phyloP scores from a whole-genome alignment of 1,140 invertebrate species.

The Hypothenemus hampei region DNA sequence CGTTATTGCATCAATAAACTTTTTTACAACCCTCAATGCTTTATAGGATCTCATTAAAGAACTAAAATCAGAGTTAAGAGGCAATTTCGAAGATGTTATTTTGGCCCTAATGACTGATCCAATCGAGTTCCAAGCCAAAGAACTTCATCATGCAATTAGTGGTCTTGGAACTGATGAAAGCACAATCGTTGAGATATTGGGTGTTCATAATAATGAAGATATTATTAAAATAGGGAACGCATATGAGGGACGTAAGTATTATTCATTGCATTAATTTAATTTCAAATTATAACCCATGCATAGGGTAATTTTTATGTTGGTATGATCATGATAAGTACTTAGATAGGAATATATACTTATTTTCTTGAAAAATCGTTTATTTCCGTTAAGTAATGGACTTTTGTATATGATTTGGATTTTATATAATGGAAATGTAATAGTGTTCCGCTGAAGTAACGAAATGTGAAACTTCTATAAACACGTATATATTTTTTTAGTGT shows the following conservation, averaged over 20 bases:
- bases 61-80: constrained; percentile 84
- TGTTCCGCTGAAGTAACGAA: too few relatives aligned
- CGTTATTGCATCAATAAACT: neutral
- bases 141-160: constrained; percentile 80
- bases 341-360: too few relatives aligned
- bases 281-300: too few relatives aligned
- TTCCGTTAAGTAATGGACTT: too few relatives aligned
- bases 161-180: constrained; percentile 82
- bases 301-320: too few relatives aligned
- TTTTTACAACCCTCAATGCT: neutral
- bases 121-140: constrained; percentile 79
- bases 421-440: too few relatives aligned
- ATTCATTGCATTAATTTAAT: too few relatives aligned
- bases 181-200: constrained; percentile 83
- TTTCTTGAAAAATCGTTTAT: too few relatives aligned
- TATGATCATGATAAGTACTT: too few relatives aligned
- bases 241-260: constrained; percentile 74
- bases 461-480: neutral
- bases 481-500: constrained; percentile 54
- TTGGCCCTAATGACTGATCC: constrained; percentile 83
- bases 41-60: constrained; percentile 80
- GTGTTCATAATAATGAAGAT: constrained; percentile 79
- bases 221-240: constrained; percentile 74
- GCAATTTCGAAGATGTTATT: constrained; percentile 85
- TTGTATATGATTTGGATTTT: too few relatives aligned